Evolutionary conservation across 2,797 vertebrate genomes (phyloP).

Genomic region (Xyrichtys novacula): DNA sequence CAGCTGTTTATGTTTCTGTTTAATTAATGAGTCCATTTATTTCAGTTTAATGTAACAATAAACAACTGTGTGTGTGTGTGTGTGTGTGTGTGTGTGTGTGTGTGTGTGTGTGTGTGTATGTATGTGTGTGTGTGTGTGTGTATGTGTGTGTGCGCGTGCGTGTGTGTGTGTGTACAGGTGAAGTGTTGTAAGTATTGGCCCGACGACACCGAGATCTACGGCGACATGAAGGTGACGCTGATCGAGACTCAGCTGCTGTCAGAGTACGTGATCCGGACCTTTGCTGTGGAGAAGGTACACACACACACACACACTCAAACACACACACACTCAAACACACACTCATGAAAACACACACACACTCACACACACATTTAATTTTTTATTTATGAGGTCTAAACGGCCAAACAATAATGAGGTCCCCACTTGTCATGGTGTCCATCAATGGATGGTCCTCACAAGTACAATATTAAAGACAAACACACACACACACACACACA

Average conservation of each 20-base stretch:
- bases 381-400: too few species aligned
- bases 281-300: constrained; percentile 99
- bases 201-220: constrained; percentile 98
- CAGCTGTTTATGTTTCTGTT: constrained; percentile 48
- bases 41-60: constrained; percentile 12
- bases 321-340: too few species aligned
- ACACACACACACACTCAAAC: too few species aligned
- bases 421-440: too few species aligned
- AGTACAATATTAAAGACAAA: too few species aligned
- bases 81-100: constrained; percentile 10
- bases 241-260: constrained; percentile 98
- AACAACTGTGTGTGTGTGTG: not conserved
- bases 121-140: constrained; percentile 2
- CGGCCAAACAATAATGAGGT: too few species aligned
- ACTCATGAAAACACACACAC: too few species aligned
- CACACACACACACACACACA: too few species aligned
- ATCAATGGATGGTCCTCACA: too few species aligned
- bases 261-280: constrained; percentile 98
- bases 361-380: too few species aligned
- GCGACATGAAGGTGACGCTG: constrained; percentile 98
- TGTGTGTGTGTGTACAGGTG: constrained; percentile 84
- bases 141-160: constrained; percentile 20
- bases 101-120: constrained; percentile 1
- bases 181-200: constrained; percentile 99
- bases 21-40: constrained; percentile 50